Conservation (phyloP, 2,888 invertebrate genomes). For the Agelastica alni region DNA sequence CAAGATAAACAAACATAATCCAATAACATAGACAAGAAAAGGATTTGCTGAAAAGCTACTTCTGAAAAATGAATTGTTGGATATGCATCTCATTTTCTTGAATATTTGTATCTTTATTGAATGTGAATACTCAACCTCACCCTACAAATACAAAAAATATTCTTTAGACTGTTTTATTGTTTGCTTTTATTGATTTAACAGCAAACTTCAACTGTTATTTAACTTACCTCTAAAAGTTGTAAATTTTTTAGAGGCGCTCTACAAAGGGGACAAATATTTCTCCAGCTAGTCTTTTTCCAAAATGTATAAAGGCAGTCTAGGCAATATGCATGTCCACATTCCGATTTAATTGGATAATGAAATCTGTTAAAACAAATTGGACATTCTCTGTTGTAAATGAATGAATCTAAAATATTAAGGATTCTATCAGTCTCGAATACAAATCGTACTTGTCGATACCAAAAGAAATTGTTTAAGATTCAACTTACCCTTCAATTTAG, state of each 20-base stretch:
- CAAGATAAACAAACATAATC: constrained; percentile 15
- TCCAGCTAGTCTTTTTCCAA: constrained; percentile 29
- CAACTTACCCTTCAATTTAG: too few species aligned
- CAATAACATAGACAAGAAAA: constrained; percentile 10
- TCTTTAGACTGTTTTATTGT: too few species aligned
- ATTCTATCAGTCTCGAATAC: too few species aligned
- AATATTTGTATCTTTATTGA: not conserved
- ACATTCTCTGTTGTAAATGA: constrained; percentile 42
- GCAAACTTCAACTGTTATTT: too few species aligned
- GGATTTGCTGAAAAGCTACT: constrained; percentile 10
- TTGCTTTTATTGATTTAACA: too few species aligned
- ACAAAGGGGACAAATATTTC: constrained; percentile 38
- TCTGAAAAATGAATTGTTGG: not conserved
- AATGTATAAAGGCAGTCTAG: constrained; percentile 39
- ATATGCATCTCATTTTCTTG: constrained; percentile 12
- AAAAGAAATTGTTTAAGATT: too few species aligned
- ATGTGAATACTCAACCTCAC: constrained; percentile 13
- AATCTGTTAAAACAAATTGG: constrained; percentile 43
- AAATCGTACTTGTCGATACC: too few species aligned
- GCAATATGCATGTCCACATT: constrained; percentile 44
- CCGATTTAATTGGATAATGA: constrained; percentile 34
- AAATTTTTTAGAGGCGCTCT: constrained; percentile 30
- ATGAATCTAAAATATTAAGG: constrained; percentile 10
- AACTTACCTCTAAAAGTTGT: constrained; percentile 29
- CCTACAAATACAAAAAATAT: too few species aligned